These are phyloP conservation scores for Ophion slaviceki DNA, from an alignment of 2,888 invertebrate species.

Conservation along the genomic window DNA sequence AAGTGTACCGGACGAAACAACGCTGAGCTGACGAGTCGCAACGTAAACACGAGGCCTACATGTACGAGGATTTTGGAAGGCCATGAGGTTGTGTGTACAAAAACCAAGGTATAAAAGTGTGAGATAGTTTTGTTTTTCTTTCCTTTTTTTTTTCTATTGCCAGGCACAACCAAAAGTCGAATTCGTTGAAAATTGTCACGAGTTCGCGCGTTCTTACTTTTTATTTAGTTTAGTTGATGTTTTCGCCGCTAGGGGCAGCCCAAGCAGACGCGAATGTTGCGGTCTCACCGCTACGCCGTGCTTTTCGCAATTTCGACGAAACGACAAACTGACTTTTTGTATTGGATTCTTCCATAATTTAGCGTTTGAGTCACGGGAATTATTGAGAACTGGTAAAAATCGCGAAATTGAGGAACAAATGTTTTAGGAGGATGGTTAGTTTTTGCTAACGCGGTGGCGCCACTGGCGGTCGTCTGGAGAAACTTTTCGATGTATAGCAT, in stretches of 20 bases:
- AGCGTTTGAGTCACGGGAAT: not conserved
- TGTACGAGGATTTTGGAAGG: slow-evolving; percentile 24
- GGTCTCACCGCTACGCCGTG: too few relatives aligned
- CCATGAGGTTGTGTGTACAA: slow-evolving; percentile 18
- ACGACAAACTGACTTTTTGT: not conserved
- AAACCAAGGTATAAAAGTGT: slow-evolving; percentile 7
- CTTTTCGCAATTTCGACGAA: not conserved
- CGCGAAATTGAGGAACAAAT: too few relatives aligned
- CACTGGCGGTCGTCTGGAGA: not conserved
- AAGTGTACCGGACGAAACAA: slow-evolving; percentile 46
- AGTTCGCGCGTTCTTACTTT: not conserved
- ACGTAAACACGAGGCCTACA: slow-evolving; percentile 34
- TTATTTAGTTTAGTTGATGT: not conserved
- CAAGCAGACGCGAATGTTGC: too few relatives aligned
- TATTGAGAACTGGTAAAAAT: too few relatives aligned
- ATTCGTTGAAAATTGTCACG: not conserved
- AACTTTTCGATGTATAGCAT: too few relatives aligned
- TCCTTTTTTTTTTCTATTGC: slow-evolving; percentile 12
- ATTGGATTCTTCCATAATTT: not conserved
- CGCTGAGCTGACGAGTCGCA: slow-evolving; percentile 9
- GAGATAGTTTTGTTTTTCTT: not conserved
- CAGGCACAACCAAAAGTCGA: slow-evolving; percentile 27
- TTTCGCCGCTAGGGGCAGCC: too few relatives aligned
- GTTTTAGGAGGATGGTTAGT: not conserved
- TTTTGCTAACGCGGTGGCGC: slow-evolving; percentile 3